Percentiles rank a stretch among this genome's conserved stretches.
These are phyloP conservation scores for Cheirogaleus major DNA, from an alignment of 2,797 vertebrate species.

Conservation along the genomic window DNA sequence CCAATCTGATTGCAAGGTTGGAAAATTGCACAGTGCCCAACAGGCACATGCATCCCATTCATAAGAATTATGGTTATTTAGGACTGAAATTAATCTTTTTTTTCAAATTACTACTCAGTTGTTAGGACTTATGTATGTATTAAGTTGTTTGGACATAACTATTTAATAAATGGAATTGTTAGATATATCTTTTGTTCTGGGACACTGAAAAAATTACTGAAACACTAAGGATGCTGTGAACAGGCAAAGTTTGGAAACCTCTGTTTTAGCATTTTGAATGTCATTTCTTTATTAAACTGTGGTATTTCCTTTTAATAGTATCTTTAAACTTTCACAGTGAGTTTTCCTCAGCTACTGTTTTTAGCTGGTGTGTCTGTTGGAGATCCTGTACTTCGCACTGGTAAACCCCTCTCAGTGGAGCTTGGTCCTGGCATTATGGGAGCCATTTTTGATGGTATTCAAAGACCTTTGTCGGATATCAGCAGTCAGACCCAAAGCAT, in stretches of 20 bases:
- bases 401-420: conserved; percentile 98
- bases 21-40: neutral
- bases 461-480: conserved; percentile 97
- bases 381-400: conserved; percentile 97
- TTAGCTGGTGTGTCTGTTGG: conserved; percentile 97
- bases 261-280: neutral
- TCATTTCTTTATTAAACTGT: neutral
- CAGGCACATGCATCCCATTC: neutral
- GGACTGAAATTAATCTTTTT: conserved; percentile 36
- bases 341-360: conserved; percentile 85
- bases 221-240: neutral
- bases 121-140: neutral
- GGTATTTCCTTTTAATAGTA: neutral
- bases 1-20: neutral
- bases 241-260: neutral
- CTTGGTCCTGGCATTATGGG: conserved; percentile 99
- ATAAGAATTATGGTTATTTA: conserved; percentile 18
- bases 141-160: conserved; percentile 37
- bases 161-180: conserved; percentile 30
- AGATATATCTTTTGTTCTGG: neutral
- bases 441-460: conserved; percentile 99
- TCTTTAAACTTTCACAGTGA: conserved; percentile 10
- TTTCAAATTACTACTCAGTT: neutral
- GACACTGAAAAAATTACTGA: conserved; percentile 33
- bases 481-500: conserved; percentile 95